phyloP scores from a whole-genome alignment of 2,888 invertebrate genomes.

The Agrypnus murinus region DNA sequence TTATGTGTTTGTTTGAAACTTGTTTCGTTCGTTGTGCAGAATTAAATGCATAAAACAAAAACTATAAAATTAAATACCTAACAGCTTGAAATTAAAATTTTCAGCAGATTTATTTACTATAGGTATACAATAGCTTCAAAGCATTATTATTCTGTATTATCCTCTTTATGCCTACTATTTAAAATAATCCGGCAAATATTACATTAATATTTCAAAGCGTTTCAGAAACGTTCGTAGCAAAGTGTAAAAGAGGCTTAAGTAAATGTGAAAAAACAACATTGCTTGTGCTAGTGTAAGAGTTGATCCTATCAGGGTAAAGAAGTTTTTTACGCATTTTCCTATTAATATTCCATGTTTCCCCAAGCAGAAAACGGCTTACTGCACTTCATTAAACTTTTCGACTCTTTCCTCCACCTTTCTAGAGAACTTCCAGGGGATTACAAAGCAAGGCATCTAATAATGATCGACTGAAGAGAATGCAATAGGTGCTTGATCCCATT shows the following conservation, averaged over 20 bases:
- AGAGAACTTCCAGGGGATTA: constrained; percentile 2
- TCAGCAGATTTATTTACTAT: constrained; percentile 11
- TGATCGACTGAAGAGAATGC: constrained; percentile 41
- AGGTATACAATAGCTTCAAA: constrained; percentile 5
- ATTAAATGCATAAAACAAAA: too few relatives aligned
- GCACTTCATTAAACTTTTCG: constrained; percentile 34
- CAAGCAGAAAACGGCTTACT: constrained; percentile 27
- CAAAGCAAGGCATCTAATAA: constrained; percentile 37
- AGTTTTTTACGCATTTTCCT: constrained; percentile 23
- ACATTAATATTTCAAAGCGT: constrained; percentile 23
- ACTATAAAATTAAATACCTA: not conserved
- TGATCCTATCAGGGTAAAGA: constrained; percentile 14
- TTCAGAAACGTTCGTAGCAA: not conserved
- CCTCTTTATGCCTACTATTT: constrained; percentile 17
- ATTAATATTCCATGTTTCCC: constrained; percentile 26
- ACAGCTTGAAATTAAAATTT: constrained; percentile 7
- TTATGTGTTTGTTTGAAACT: too few relatives aligned
- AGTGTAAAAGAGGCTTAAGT: constrained; percentile 2
- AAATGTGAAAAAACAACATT: constrained; percentile 7
- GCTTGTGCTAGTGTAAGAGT: not conserved
- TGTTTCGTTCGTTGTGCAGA: too few relatives aligned
- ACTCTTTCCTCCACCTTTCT: constrained; percentile 11
- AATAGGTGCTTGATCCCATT: constrained; percentile 44
- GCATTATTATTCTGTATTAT: constrained; percentile 12
- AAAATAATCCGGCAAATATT: constrained; percentile 23